phyloP scores from a whole-genome alignment of 2,888 invertebrate genomes.

The Pharmacophagus antenor region DNA sequence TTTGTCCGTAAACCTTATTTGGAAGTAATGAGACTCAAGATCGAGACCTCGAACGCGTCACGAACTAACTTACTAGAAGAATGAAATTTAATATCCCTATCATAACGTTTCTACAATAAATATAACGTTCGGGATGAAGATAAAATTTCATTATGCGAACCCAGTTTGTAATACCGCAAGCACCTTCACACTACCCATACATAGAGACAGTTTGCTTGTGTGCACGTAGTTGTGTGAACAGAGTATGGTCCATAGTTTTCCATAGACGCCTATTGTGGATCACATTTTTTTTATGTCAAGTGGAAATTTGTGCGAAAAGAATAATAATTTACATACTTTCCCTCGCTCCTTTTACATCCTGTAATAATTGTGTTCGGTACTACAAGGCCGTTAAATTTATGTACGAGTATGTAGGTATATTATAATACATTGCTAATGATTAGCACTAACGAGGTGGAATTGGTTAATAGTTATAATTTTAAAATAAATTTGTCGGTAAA shows the following conservation, averaged over 20 bases:
- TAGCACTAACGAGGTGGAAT: no score
- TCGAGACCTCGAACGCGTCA: not conserved
- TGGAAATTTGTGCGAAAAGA: conserved; percentile 51
- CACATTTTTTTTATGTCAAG: conserved; percentile 61
- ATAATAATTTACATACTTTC: conserved; percentile 55
- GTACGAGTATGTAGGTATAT: no score
- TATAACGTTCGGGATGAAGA: conserved; percentile 9
- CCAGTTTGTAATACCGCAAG: conserved; percentile 28
- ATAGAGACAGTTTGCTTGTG: conserved; percentile 33
- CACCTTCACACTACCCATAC: conserved; percentile 33
- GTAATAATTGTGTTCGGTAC: conserved; percentile 26
- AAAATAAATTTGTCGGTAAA: no score
- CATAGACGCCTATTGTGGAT: conserved; percentile 56
- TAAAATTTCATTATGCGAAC: conserved; percentile 24
- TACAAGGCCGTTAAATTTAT: not conserved
- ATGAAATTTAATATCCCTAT: conserved; percentile 6
- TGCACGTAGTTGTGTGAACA: conserved; percentile 48
- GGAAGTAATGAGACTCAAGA: not conserved
- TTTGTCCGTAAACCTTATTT: conserved; percentile 5
- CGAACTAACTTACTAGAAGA: conserved; percentile 1
- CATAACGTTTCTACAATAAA: conserved; percentile 3
- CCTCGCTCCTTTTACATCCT: conserved; percentile 50
- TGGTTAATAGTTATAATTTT: no score
- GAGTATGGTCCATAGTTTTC: conserved; percentile 57
- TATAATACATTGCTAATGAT: no score